Evolutionary conservation across 2,888 invertebrate species (phyloP), one percentile per base, ranked within the genome.

Genomic region (Melangyna quadrimaculata): DNA sequence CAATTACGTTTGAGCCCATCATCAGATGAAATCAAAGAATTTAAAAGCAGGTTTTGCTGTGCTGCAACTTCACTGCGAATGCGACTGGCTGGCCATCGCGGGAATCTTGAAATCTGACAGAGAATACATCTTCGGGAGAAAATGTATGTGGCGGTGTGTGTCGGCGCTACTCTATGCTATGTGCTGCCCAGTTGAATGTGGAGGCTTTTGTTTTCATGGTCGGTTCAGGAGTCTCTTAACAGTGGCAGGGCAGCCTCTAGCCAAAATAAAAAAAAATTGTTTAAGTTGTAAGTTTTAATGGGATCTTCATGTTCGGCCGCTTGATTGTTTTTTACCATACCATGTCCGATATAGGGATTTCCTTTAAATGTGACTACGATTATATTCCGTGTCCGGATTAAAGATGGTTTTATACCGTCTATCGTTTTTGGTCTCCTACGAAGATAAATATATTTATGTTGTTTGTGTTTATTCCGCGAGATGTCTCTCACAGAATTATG

Each of bases 211-310:
- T n/a, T 32, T 48, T 53, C 32, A n/a, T 29, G 2, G 19, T 29
- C 37, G 45, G 19, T 35, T 12, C 22, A 43, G 43, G n/a, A 63
- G 37, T 24, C 37, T 29, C 63, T 27, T 14, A n/a, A n/a, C n/a
- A n/a, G 4, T 55, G 53, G n/a, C 32, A 48, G 45, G 48, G 61
- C n/a, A 32, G 43, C 37, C 32, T 51, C 55, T 24, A 48, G 57
- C 24, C 29, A 37, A 79, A 74, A n/a, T n/a, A 48, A 67, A 74
- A 69, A 17, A 53, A 77, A 84, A 79, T 45, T 67, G 79, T 72
- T 69, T 71, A 35, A 83, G 78, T 79, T 84, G 84, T 79, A 75
- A 79, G 84, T 79, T 84, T 84, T 84, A 84, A 84, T 84, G 84
- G 84, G 84, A 84, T 84, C 84, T 84, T 79, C 84, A 75, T 84